Evolutionary conservation across 2,888 invertebrate genomes (phyloP), one percentile per base, ranked within the genome.

Genomic region (Leucophenga maculata): DNA sequence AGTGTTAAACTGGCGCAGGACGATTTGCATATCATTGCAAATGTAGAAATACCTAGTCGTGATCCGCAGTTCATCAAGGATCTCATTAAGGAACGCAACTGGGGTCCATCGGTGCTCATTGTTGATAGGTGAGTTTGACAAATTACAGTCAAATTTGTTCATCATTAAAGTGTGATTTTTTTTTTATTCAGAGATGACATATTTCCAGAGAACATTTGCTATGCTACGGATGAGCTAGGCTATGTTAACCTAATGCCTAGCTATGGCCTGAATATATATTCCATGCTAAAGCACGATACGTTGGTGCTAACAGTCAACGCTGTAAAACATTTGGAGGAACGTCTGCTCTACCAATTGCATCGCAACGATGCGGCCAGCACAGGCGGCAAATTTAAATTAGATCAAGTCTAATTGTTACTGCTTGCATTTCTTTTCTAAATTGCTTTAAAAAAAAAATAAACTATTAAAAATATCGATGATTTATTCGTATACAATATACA

Each of bases 61-160:
- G 95, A 97, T 74, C 90, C 93, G 0, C 89, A 92, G 80, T 98
- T 92, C 85, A 89, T 99, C 9, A 90, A 92, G 77, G 93, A 97
- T 77, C 89, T 99, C 65, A 92, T 95, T 39, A 93, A 94, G 78
- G 91, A 92, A 55, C 91, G 99, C 77, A 93, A 94, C 86, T 99
- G 99, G 99, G 99, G 99, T 13, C 95, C 97, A 50, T 97, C 98
- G 11, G 97, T 97, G 13, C 90, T 99, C 0, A 94, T 99, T 89
- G 91, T 99, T 67, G 97, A 99, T 89, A 94, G 93, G 93, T 96
- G 92, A 91, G 94, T 72, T 0, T 13, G 22, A 48, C 22, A 44
- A 50, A 14, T 18, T 4, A 32, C n/a, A 55, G 44, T 8, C 9
- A 13, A 6, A 39, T n/a, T n/a, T n/a, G n/a, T n/a, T n/a, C n/a